Evolutionary conservation across 2,113 vertebrate genomes (phyloP), one percentile per base, ranked within the genome.

Genomic region (Anguilla japonica): DNA sequence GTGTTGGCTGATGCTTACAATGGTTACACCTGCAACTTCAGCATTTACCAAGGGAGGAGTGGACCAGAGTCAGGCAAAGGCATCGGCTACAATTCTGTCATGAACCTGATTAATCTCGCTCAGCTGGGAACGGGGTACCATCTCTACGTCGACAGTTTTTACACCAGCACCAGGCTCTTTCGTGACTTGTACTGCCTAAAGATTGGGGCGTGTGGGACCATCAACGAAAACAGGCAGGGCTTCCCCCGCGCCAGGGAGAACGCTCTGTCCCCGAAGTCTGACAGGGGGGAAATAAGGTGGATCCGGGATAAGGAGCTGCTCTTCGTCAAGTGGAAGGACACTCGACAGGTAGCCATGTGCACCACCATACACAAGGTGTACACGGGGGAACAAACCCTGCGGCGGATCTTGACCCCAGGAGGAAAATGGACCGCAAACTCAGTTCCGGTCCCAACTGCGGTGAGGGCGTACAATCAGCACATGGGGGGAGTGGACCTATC

Each of bases 21-120:
- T 3, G 92, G 90, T 2, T 94, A 94, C 88, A 94, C 93, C 5
- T 63, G 91, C 14, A 94, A 94, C 79, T 94, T 95, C 84, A 91
- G 89, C 11, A 89, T 94, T 1, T 93, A 94, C 2, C 88, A 46
- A 0, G 93, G 93, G 9, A 92, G 14, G 88, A 75, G 26, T 6
- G 26, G 40, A 3, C 40, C 40, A 22, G 22, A 41, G 4, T 41
- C 79, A 43, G 79, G 79, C 16, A 81, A 81, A 22, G 79, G 79
- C 0, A 39, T 81, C 39, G 40, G 79, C 41, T 81, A 81, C 40
- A 43, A 41, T 26, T 81, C 79, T 3, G 79, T 81, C 14, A 41
- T 81, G 34, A 43, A 43, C 39, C 79, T 81, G 16, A 43, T 81
- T 1, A 34, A 41, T 6, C 40, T 81, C 4, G 22, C 40, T 0